Conservation (phyloP, 2,797 vertebrate species). For the Scolopax rusticola region DNA sequence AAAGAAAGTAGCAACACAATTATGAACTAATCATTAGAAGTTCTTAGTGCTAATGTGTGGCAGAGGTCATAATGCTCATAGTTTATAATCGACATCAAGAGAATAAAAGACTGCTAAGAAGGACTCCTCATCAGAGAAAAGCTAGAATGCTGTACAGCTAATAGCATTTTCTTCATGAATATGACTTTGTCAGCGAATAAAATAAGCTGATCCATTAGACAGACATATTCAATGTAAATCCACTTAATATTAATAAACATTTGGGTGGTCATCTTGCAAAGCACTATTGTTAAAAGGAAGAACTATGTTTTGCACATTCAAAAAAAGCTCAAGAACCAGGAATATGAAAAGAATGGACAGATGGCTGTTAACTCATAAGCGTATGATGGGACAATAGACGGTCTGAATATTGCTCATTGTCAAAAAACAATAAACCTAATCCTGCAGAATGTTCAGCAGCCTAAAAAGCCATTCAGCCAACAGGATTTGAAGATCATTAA, state of each 20-base stretch:
- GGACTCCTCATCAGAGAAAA: neutral
- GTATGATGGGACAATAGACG: neutral
- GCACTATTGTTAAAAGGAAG: neutral
- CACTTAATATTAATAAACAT: constrained; percentile 35
- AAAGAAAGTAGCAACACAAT: constrained; percentile 16
- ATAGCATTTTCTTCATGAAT: constrained; percentile 27
- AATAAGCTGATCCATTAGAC: constrained; percentile 42
- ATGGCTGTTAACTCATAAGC: neutral
- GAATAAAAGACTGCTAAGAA: constrained; percentile 22
- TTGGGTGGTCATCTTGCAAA: neutral
- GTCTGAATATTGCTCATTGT: neutral
- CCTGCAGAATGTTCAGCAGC: neutral
- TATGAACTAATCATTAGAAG: neutral
- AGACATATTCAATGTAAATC: constrained; percentile 48
- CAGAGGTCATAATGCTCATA: constrained; percentile 29
- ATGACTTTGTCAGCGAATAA: constrained; percentile 17
- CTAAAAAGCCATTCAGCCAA: neutral
- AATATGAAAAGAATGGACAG: neutral
- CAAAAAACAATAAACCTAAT: neutral
- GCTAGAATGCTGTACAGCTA: constrained; percentile 4
- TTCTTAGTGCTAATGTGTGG: neutral
- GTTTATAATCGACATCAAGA: constrained; percentile 21
- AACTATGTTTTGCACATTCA: neutral
- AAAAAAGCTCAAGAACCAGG: neutral
- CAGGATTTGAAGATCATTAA: neutral